phyloP scores from a whole-genome alignment of 2,797 vertebrate genomes.

The Phataginus tetradactyla region DNA sequence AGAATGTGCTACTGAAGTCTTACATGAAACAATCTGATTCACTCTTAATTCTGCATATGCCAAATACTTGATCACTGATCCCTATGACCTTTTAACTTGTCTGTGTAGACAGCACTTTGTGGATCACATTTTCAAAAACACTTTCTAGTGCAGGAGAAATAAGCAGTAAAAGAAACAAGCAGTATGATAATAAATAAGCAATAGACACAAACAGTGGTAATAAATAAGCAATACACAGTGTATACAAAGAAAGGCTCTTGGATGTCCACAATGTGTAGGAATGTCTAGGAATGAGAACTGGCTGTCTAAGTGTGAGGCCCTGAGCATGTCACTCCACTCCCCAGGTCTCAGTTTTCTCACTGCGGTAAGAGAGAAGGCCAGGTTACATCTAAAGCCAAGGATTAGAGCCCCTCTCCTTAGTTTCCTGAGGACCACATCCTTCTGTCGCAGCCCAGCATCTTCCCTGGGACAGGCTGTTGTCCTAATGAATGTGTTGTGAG shows the following conservation, averaged over 20 bases:
- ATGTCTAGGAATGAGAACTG: not conserved
- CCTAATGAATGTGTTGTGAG: not conserved
- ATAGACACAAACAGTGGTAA: not conserved
- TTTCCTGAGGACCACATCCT: not conserved
- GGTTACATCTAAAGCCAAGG: not conserved
- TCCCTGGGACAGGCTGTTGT: accelerated
- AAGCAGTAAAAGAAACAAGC: not conserved
- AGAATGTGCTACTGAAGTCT: not conserved
- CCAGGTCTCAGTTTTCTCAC: not conserved
- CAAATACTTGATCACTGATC: not conserved
- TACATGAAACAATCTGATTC: not conserved
- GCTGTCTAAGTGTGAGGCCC: not conserved
- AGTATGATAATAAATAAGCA: not conserved
- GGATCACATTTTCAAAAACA: not conserved
- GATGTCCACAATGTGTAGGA: no score
- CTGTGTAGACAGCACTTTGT: not conserved
- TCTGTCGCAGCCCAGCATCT: not conserved
- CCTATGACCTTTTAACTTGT: not conserved
- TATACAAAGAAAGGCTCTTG: not conserved
- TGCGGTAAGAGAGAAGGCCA: not conserved
- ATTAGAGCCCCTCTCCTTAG: not conserved
- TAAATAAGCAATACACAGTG: not conserved
- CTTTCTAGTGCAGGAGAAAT: not conserved
- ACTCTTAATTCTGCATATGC: not conserved
- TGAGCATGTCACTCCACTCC: not conserved